Conservation (phyloP, 2,113 vertebrate genomes). For the Misgurnus mizolepis region DNA sequence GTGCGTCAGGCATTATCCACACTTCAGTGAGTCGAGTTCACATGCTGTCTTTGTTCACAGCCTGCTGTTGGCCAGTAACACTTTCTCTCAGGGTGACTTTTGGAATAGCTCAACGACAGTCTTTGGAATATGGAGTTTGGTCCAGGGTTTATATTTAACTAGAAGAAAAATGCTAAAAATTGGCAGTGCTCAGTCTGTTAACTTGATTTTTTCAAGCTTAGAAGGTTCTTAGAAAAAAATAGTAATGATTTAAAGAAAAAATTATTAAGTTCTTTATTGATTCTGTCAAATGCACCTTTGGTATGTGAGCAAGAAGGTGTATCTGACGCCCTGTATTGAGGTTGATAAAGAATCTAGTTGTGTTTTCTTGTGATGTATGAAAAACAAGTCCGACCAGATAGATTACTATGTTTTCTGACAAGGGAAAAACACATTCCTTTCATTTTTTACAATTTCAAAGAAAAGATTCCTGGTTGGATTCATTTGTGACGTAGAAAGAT, state of each 20-base stretch:
- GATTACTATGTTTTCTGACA: slow-evolving; percentile 10
- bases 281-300: not conserved
- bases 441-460: not conserved
- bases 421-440: slow-evolving; percentile 21
- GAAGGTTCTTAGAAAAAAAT: not conserved
- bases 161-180: slow-evolving; percentile 30
- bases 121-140: not conserved
- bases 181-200: slow-evolving; percentile 20
- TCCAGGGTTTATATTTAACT: slow-evolving; percentile 58
- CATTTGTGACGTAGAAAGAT: not conserved
- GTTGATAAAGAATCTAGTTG: not conserved
- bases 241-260: not conserved
- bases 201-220: slow-evolving; percentile 24
- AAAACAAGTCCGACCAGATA: slow-evolving; percentile 53
- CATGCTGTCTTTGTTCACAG: slow-evolving; percentile 7
- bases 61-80: slow-evolving; percentile 18
- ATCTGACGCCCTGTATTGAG: slow-evolving; percentile 9
- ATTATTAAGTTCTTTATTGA: not conserved
- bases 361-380: slow-evolving; percentile 4
- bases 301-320: slow-evolving; percentile 34
- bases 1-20: slow-evolving; percentile 8
- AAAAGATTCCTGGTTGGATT: slow-evolving; percentile 19
- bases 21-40: not conserved
- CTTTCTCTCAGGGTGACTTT: slow-evolving; percentile 16
- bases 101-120: slow-evolving; percentile 25